phyloP scores from a whole-genome alignment of 2,113 vertebrate genomes.

The Phylloscopus trochilus region DNA sequence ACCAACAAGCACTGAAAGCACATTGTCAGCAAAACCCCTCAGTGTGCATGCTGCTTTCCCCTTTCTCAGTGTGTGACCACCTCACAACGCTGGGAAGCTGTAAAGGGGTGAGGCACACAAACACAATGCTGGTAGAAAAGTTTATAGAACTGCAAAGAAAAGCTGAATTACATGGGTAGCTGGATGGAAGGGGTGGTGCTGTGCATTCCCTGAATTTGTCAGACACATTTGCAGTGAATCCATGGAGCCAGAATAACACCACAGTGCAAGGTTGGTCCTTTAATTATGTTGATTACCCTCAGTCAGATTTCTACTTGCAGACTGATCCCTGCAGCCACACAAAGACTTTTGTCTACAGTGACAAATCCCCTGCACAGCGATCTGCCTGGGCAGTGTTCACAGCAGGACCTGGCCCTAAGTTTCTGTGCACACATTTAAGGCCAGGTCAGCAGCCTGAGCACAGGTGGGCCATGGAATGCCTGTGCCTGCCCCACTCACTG shows the following conservation, averaged over 20 bases:
- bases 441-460: neutral
- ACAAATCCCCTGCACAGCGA: neutral
- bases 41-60: neutral
- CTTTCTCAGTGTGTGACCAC: neutral
- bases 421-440: neutral
- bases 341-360: neutral
- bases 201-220: neutral
- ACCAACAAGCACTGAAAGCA: neutral
- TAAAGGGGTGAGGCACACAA: neutral
- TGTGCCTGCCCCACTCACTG: neutral
- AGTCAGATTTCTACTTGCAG: neutral
- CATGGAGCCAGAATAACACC: neutral
- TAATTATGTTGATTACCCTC: neutral
- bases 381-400: neutral
- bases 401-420: neutral
- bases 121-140: neutral
- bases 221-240: neutral
- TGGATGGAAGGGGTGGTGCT: neutral
- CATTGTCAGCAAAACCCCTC: neutral
- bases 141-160: neutral
- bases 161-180: neutral
- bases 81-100: neutral
- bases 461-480: fast-evolving
- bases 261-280: neutral
- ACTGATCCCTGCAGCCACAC: neutral